Base-by-base conservation (phyloP, 1,140 invertebrate species). In the Pogonus chalceus region DNA sequence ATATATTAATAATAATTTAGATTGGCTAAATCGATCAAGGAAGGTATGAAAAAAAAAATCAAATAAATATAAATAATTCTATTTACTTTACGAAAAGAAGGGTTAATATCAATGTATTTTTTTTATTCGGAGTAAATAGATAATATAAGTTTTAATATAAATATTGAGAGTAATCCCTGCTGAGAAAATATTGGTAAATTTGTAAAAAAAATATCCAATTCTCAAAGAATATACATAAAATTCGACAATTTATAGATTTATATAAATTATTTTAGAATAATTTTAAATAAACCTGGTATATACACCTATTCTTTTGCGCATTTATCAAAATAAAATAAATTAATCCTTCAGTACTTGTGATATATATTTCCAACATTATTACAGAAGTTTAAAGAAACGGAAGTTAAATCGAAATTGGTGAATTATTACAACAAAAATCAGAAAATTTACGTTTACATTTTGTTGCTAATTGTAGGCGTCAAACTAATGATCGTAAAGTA, bases 231-330 rank as follows among this genome's bases (percentile, higher is more conserved):
- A n/a, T n/a, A n/a, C n/a, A n/a, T n/a, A n/a, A n/a, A n/a, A n/a
- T n/a, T n/a, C n/a, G n/a, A n/a, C n/a, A n/a, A n/a, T n/a, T n/a
- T 7, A 58, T 39, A 23, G 65, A 62, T 53, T 51, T 62, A 16
- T 59, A 65, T 26, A 49, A 65, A 20, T n/a, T 73, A 64, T 56
- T 71, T 69, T 57, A 51, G 64, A 35, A 56, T 64, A 21, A 72
- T 71, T 56, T 50, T 69, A n/a, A 47, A 58, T 52, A 50, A 60
- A 14, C 69, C 61, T 52, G 64, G 65, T 0, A 2, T 58, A 0
- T 57, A 64, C 23, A 60, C 61, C 2, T 39, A 52, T 20, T 60
- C 63, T 0, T 50, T 69, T 10, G 66, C 63, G 14, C 52, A 56
- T 12, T 50, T 69, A 7, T 21, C 61, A 58, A 57, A 49, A 10